Conservation (phyloP, 2,797 vertebrate genomes). For the Brotula barbata region DNA sequence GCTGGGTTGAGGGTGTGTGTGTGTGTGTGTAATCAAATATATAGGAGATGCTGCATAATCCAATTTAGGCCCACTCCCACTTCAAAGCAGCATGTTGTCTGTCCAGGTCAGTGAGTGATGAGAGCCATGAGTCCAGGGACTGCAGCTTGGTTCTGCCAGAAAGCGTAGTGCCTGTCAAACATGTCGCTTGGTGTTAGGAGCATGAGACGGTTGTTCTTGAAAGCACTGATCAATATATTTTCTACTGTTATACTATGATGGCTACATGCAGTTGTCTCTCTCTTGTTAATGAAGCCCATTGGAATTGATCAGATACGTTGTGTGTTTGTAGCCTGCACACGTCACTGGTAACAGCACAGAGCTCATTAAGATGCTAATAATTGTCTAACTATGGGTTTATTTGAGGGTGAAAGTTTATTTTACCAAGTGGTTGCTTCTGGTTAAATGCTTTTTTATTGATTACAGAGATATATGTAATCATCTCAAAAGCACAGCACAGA, state of each 20-base stretch:
- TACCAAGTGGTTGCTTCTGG: conserved; percentile 30
- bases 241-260: conserved; percentile 9
- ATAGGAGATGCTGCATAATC: conserved; percentile 70
- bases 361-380: conserved; percentile 20
- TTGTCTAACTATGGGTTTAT: conserved; percentile 22
- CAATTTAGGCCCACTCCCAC: conserved; percentile 71
- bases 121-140: conserved; percentile 55
- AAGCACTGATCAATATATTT: neutral
- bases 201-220: conserved; percentile 14
- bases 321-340: conserved; percentile 18
- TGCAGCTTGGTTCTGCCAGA: conserved; percentile 30
- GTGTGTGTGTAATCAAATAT: conserved; percentile 75
- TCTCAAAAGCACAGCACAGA: conserved; percentile 63
- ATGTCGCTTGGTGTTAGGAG: conserved; percentile 22
- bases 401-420: conserved; percentile 39
- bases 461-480: conserved; percentile 80
- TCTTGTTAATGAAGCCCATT: conserved; percentile 3
- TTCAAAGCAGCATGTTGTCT: conserved; percentile 75
- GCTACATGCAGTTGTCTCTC: neutral
- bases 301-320: conserved; percentile 7
- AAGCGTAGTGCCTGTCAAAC: conserved; percentile 31
- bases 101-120: conserved; percentile 64
- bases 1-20: conserved; percentile 35
- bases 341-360: neutral
- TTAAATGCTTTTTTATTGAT: conserved; percentile 70